Evolutionary conservation across 2,797 vertebrate species (phyloP).

Genomic region (Echeneis naucrates): DNA sequence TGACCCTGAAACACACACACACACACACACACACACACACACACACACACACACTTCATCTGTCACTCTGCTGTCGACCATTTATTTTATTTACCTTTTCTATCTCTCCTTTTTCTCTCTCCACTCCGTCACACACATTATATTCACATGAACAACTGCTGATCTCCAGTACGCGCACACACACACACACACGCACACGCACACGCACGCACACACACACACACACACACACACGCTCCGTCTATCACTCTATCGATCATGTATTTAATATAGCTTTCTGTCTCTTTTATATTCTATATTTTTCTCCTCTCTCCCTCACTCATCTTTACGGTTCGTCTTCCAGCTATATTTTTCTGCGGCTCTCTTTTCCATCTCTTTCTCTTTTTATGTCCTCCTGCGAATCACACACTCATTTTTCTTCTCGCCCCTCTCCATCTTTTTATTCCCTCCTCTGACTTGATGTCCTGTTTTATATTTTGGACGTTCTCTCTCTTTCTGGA

Average conservation of each 20-base stretch:
- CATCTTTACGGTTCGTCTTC: slow-evolving; percentile 16
- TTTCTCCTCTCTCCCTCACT: not conserved
- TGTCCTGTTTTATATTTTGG: slow-evolving; percentile 60
- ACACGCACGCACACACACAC: too few relatives aligned
- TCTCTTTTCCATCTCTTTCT: slow-evolving; percentile 14
- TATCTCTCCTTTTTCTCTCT: not conserved
- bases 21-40: slow-evolving; percentile 1
- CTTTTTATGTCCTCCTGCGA: slow-evolving; percentile 29
- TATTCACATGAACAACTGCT: too few relatives aligned
- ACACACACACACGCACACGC: too few relatives aligned
- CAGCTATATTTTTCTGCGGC: slow-evolving; percentile 8
- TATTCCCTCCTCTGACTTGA: slow-evolving; percentile 56
- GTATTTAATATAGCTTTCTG: slow-evolving; percentile 26
- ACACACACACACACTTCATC: not conserved
- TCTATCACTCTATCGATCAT: slow-evolving; percentile 7
- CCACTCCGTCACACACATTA: not conserved
- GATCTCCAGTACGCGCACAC: too few relatives aligned
- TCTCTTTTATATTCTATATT: slow-evolving; percentile 11
- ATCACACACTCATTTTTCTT: slow-evolving; percentile 25
- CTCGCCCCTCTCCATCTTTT: slow-evolving; percentile 31
- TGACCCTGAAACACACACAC: slow-evolving; percentile 8
- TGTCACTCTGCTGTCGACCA: slow-evolving; percentile 1
- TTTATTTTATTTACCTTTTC: slow-evolving; percentile 31
- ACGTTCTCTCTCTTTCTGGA: not conserved
- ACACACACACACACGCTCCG: not conserved